phyloP scores from a whole-genome alignment of 2,888 invertebrate species.

The Drosophila phalerata region DNA sequence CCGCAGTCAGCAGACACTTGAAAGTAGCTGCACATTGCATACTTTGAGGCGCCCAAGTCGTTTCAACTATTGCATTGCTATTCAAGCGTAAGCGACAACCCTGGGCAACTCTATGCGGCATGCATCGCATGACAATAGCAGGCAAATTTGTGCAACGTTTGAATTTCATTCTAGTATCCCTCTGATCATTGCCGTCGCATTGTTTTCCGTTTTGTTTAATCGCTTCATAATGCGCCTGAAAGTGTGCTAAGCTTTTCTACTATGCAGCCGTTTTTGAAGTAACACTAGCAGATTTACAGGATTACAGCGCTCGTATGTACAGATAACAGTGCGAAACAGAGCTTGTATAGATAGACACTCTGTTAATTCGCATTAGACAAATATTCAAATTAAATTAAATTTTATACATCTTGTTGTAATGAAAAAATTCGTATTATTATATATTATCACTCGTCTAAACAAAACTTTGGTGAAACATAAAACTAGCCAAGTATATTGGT shows the following conservation, averaged over 20 bases:
- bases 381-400: too few relatives aligned
- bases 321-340: not conserved
- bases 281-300: slow-evolving; percentile 13
- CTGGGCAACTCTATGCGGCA: slow-evolving; percentile 20
- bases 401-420: too few relatives aligned
- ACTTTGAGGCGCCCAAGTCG: slow-evolving; percentile 56
- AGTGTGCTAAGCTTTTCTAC: slow-evolving; percentile 55
- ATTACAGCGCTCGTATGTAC: not conserved
- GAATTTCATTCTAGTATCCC: slow-evolving; percentile 57
- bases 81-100: slow-evolving; percentile 43
- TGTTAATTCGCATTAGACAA: too few relatives aligned
- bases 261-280: slow-evolving; percentile 20
- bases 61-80: slow-evolving; percentile 23
- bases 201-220: slow-evolving; percentile 52
- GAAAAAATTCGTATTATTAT: too few relatives aligned
- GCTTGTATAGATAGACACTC: not conserved
- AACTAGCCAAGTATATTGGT: too few relatives aligned
- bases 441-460: too few relatives aligned
- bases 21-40: slow-evolving; percentile 52
- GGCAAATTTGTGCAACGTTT: slow-evolving; percentile 63
- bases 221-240: slow-evolving; percentile 67
- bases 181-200: slow-evolving; percentile 33
- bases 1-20: slow-evolving; percentile 59
- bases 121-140: slow-evolving; percentile 49
- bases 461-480: too few relatives aligned